Conservation (phyloP, 1,140 invertebrate genomes). For the Papilio helenus region DNA sequence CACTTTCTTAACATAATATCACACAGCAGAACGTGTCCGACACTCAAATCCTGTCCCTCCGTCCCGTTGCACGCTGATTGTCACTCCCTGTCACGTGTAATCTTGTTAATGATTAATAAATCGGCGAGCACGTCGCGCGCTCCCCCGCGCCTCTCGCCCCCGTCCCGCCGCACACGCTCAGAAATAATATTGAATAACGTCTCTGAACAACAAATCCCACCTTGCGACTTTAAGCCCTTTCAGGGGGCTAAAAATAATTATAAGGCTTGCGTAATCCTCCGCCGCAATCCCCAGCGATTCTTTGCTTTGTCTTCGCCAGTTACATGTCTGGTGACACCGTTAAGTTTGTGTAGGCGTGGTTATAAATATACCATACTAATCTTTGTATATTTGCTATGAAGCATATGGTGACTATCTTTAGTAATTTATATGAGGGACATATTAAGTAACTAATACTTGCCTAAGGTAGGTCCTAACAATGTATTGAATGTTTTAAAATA, state of each 20-base stretch:
- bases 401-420: not conserved
- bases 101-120: conserved; percentile 64
- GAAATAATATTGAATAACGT: conserved; percentile 77
- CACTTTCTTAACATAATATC: conserved; percentile 13
- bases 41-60: conserved; percentile 21
- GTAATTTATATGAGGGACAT: too few relatives aligned
- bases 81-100: conserved; percentile 49
- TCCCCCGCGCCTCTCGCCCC: conserved; percentile 53
- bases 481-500: not conserved
- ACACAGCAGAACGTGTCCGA: not conserved
- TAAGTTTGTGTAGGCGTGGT: not conserved
- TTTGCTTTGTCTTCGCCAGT: conserved; percentile 55
- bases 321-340: conserved; percentile 37
- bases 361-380: not conserved
- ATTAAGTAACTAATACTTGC: too few relatives aligned
- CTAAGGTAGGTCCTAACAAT: too few relatives aligned
- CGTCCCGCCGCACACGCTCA: conserved; percentile 55
- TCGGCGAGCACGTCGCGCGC: conserved; percentile 54
- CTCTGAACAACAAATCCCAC: conserved; percentile 69
- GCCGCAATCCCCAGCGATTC: conserved; percentile 61
- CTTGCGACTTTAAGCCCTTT: conserved; percentile 72
- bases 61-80: conserved; percentile 35
- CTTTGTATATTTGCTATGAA: not conserved
- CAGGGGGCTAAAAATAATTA: conserved; percentile 78
- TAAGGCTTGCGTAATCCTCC: conserved; percentile 67